phyloP scores from a whole-genome alignment of 2,113 vertebrate genomes.

The Archocentrus centrarchus region DNA sequence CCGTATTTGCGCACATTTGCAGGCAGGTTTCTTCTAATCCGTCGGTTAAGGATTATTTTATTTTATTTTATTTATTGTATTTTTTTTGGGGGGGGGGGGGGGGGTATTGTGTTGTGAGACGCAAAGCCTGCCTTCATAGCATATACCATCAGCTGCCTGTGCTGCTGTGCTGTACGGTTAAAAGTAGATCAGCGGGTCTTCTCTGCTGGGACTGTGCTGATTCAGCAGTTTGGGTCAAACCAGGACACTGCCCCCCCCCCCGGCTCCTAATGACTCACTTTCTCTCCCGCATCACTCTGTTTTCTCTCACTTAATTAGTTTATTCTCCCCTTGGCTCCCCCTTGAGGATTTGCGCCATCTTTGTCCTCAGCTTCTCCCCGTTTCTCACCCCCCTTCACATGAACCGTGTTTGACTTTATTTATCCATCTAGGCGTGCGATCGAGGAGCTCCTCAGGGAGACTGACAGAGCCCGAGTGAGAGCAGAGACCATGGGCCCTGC shows the following conservation, averaged over 20 bases:
- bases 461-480: constrained; percentile 90
- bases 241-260: constrained; percentile 41
- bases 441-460: constrained; percentile 94
- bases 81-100: neutral
- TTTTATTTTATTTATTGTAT: too few relatives aligned
- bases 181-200: constrained; percentile 37
- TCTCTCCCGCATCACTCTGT: constrained; percentile 25
- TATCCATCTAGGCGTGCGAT: constrained; percentile 87
- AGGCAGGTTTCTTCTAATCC: neutral
- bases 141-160: neutral
- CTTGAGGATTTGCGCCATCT: neutral
- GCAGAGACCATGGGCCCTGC: constrained; percentile 98
- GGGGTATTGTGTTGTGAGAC: too few relatives aligned
- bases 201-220: constrained; percentile 34
- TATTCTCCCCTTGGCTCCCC: constrained; percentile 22
- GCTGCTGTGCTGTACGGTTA: neutral
- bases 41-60: neutral
- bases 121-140: neutral
- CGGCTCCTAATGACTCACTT: constrained; percentile 29
- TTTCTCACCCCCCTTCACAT: neutral
- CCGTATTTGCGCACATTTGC: neutral
- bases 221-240: constrained; percentile 60
- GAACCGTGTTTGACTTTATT: neutral
- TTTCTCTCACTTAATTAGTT: constrained; percentile 42
- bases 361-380: neutral